A percentile compares a stretch with the other conserved stretches of the same genome.
phyloP scores from a whole-genome alignment of 2,113 vertebrate genomes.

The Euleptes europaea region DNA sequence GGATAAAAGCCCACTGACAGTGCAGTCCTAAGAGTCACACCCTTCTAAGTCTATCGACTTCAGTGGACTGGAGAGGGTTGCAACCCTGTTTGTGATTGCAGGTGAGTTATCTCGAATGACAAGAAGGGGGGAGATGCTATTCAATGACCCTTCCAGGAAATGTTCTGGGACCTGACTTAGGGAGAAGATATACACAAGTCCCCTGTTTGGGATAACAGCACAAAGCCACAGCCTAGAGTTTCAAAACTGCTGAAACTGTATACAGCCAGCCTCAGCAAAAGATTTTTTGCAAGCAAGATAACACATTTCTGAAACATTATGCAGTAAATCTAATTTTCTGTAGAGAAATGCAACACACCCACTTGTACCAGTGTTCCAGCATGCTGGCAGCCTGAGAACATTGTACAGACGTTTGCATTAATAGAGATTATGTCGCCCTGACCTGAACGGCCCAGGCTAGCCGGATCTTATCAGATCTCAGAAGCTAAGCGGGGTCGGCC shows the following conservation, averaged over 20 bases:
- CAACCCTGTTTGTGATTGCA: too few relatives aligned
- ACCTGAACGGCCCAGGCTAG: too few relatives aligned
- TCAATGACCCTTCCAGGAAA: not conserved
- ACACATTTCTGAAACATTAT: not conserved
- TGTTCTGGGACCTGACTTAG: not conserved
- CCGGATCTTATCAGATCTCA: too few relatives aligned
- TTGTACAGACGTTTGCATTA: not conserved
- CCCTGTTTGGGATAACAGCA: too few relatives aligned
- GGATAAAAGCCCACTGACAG: not conserved
- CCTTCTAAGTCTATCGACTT: not conserved
- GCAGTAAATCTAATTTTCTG: too few relatives aligned
- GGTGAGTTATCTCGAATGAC: too few relatives aligned
- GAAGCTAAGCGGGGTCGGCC: too few relatives aligned
- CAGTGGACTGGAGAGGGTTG: not conserved
- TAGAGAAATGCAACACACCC: not conserved
- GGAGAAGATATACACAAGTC: not conserved
- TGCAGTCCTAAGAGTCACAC: not conserved
- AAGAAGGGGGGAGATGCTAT: too few relatives aligned
- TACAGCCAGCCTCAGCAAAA: not conserved
- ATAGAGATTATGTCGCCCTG: too few relatives aligned
- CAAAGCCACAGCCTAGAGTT: not conserved
- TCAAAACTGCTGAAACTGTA: not conserved
- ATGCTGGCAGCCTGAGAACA: not conserved
- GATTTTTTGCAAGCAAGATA: not conserved
- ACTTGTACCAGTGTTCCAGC: not conserved